phyloP scores from a whole-genome alignment of 2,888 invertebrate species.

The Hedychridium roseum region DNA sequence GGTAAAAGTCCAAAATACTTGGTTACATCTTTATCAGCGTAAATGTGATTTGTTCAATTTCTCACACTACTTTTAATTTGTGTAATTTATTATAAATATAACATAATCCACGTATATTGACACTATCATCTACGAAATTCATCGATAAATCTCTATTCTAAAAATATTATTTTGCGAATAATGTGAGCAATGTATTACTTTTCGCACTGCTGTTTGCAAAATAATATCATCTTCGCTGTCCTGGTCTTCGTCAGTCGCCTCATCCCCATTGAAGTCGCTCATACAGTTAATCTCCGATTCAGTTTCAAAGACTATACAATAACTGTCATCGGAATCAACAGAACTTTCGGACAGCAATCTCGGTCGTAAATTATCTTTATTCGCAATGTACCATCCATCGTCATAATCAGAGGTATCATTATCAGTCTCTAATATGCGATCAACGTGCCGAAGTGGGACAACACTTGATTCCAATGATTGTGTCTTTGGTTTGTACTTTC shows the following conservation, averaged over 20 bases:
- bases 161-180: background rate
- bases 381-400: slow-evolving; percentile 13
- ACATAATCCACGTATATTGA: background rate
- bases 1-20: too few relatives aligned
- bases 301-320: slow-evolving; percentile 49
- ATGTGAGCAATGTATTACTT: background rate
- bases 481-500: slow-evolving; percentile 25
- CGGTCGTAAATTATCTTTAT: slow-evolving; percentile 22
- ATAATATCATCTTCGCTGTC: slow-evolving; percentile 18
- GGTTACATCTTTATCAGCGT: too few relatives aligned
- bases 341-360: slow-evolving; percentile 49
- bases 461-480: too few relatives aligned
- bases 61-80: background rate
- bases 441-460: too few relatives aligned
- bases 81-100: background rate
- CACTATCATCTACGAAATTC: background rate
- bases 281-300: slow-evolving; percentile 34
- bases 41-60: too few relatives aligned
- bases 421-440: too few relatives aligned
- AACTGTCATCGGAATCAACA: slow-evolving; percentile 55
- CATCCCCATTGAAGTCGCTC: slow-evolving; percentile 13
- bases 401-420: too few relatives aligned
- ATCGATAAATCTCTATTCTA: background rate
- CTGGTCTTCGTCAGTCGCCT: slow-evolving; percentile 7
- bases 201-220: background rate